Conservation (phyloP, 2,888 invertebrate genomes). For the Oxytorus armatus region DNA sequence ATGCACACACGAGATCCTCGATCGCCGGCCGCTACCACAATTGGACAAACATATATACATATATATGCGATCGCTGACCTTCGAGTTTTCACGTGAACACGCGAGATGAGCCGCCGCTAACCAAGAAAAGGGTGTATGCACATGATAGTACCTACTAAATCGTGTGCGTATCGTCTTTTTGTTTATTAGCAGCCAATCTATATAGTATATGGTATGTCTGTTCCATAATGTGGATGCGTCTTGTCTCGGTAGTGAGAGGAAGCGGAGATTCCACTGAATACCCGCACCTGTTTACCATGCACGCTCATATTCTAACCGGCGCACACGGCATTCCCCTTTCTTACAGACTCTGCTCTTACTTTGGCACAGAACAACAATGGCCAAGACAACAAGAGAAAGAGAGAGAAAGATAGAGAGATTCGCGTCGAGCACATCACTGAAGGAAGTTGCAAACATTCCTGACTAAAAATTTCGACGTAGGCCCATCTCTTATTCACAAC, state of each 20-base stretch:
- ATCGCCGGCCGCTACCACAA: slow-evolving; percentile 27
- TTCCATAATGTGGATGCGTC: slow-evolving; percentile 31
- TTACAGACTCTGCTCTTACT: slow-evolving; percentile 19
- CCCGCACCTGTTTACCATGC: slow-evolving; percentile 77
- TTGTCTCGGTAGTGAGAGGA: slow-evolving; percentile 45
- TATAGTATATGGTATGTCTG: slow-evolving; percentile 1
- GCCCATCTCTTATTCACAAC: slow-evolving; percentile 39
- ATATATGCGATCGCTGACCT: slow-evolving; percentile 46
- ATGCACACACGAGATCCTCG: slow-evolving; percentile 35
- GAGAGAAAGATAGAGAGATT: slow-evolving; percentile 32
- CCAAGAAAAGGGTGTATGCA: slow-evolving; percentile 13
- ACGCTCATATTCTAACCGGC: slow-evolving; percentile 75
- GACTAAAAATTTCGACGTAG: slow-evolving; percentile 68
- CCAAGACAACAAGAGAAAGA: slow-evolving; percentile 36
- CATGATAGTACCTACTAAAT: slow-evolving; percentile 24
- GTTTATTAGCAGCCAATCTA: not conserved
- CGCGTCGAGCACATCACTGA: slow-evolving; percentile 52
- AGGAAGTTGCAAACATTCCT: slow-evolving; percentile 76
- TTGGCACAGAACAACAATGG: slow-evolving; percentile 71
- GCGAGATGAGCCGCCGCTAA: slow-evolving; percentile 46
- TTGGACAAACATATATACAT: slow-evolving; percentile 16
- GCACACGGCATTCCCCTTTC: slow-evolving; percentile 65
- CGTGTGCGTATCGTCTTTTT: slow-evolving; percentile 8
- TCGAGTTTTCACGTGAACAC: slow-evolving; percentile 57
- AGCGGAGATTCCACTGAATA: slow-evolving; percentile 76